phyloP scores from a whole-genome alignment of 2,113 vertebrate species.

The Limnothrissa miodon region DNA sequence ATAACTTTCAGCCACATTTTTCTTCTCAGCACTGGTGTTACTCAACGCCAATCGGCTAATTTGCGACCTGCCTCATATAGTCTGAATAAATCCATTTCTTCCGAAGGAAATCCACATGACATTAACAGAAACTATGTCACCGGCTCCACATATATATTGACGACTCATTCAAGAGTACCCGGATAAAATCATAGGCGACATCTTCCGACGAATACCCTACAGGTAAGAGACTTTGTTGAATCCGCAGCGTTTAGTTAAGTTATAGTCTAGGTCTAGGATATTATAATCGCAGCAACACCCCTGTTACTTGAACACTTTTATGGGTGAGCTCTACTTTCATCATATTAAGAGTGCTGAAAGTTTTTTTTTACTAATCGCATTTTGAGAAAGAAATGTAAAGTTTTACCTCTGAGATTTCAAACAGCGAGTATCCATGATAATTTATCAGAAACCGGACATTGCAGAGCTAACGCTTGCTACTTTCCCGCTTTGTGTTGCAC shows the following conservation, averaged over 20 bases:
- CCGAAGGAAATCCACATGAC: constrained; percentile 2
- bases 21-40: background rate
- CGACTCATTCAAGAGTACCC: background rate
- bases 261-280: background rate
- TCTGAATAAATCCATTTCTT: background rate
- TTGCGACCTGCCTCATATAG: background rate
- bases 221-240: background rate
- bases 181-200: background rate
- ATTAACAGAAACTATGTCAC: constrained; percentile 4
- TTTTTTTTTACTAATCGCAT: background rate
- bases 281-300: background rate
- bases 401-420: background rate
- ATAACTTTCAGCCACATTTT: constrained; percentile 12
- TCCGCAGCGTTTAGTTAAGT: background rate
- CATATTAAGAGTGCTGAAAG: background rate
- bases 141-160: background rate
- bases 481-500: background rate
- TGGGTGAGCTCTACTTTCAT: background rate
- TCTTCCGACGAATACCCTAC: background rate
- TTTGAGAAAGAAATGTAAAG: background rate
- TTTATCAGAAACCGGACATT: background rate
- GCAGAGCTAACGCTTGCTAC: background rate
- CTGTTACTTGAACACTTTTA: background rate
- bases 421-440: too few relatives aligned
- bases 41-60: background rate